Conservation (phyloP, 1,140 invertebrate genomes). For the Chrysomallon squamiferum region DNA sequence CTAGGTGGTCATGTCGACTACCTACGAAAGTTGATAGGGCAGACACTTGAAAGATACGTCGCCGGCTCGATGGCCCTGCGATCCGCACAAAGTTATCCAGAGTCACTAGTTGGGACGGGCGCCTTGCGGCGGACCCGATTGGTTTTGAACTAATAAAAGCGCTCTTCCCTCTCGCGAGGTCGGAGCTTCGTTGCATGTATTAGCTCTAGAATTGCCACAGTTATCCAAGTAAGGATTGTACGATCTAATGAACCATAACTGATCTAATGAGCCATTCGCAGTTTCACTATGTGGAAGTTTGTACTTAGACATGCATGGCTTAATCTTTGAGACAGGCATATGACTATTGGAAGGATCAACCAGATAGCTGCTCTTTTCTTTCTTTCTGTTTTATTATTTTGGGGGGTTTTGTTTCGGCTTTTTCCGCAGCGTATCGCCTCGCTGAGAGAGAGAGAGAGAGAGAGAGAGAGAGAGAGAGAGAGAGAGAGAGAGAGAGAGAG, state of each 20-base stretch:
- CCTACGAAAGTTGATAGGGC: constrained; percentile 77
- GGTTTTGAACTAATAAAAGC: constrained; percentile 74
- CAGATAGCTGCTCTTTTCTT: no score
- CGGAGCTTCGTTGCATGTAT: constrained; percentile 53
- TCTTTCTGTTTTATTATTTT: no score
- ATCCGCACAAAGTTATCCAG: constrained; percentile 76
- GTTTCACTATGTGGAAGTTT: constrained; percentile 74
- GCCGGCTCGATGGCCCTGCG: constrained; percentile 53
- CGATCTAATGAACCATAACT: constrained; percentile 75
- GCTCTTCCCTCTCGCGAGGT: constrained; percentile 63
- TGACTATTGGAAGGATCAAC: constrained; percentile 71
- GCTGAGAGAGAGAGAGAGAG: no score
- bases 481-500: no score
- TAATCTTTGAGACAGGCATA: constrained; percentile 72
- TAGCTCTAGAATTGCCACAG: constrained; percentile 84
- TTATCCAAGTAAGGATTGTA: constrained; percentile 82
- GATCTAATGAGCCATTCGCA: constrained; percentile 83
- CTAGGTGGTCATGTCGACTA: constrained; percentile 80
- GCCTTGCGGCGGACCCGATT: constrained; percentile 39
- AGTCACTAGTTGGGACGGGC: constrained; percentile 71
- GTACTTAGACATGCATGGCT: constrained; percentile 74
- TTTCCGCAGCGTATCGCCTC: no score
- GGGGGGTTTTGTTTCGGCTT: no score
- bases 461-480: no score
- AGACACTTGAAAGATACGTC: constrained; percentile 80